Percentiles rank a stretch among this genome's conserved stretches.
phyloP scores from a whole-genome alignment of 2,113 vertebrate species.

The Sander vitreus region DNA sequence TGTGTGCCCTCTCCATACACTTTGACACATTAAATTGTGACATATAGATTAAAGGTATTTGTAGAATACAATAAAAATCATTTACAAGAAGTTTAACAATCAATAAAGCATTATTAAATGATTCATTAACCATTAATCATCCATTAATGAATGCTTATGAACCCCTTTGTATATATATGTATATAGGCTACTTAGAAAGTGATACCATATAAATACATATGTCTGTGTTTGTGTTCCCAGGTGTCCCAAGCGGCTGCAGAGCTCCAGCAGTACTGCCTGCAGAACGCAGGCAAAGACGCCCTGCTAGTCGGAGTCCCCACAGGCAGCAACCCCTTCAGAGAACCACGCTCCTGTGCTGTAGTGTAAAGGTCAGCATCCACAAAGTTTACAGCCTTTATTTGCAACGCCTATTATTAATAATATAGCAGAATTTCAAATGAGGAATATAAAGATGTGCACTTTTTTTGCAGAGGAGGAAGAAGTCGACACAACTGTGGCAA shows the following conservation, averaged over 20 bases:
- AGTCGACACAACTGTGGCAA: constrained; percentile 3
- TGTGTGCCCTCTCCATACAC: neutral
- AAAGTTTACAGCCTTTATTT: neutral
- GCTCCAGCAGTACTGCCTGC: constrained; percentile 95
- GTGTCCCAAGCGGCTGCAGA: constrained; percentile 97
- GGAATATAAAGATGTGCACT: constrained; percentile 4
- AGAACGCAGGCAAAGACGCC: constrained; percentile 95
- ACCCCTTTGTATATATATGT: too few species aligned
- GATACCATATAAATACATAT: neutral
- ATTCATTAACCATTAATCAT: neutral
- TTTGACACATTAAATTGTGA: neutral
- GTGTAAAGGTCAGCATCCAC: constrained; percentile 73
- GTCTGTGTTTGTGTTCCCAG: constrained; percentile 70
- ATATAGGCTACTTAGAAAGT: neutral
- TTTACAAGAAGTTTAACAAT: neutral
- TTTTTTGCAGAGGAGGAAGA: constrained; percentile 43
- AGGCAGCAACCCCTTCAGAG: constrained; percentile 96
- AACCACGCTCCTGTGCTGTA: constrained; percentile 91
- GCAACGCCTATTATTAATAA: neutral
- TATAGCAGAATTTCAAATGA: neutral
- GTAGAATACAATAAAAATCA: neutral
- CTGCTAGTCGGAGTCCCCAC: constrained; percentile 93
- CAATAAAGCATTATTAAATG: neutral
- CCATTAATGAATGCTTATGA: neutral
- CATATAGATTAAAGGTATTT: neutral